Conservation (phyloP, 2,888 invertebrate species). For the Spatulosminthurus flaviceps region DNA sequence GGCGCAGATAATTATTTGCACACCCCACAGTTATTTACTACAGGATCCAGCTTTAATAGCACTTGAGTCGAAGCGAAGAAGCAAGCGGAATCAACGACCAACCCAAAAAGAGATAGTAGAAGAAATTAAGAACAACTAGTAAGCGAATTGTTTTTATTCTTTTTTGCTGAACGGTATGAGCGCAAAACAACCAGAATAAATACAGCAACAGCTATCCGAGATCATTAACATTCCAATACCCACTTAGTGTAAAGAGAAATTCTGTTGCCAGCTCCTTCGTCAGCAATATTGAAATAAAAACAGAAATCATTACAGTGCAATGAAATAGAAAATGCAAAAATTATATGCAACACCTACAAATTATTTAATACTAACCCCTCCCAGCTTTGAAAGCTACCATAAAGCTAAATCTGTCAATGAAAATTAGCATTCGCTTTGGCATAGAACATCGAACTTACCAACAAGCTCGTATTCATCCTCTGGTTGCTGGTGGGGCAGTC, state of each 20-base stretch:
- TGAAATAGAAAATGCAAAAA: slow-evolving; percentile 27
- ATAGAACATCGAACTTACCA: slow-evolving; percentile 55
- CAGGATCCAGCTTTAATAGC: too few relatives aligned
- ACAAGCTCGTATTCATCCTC: slow-evolving; percentile 64
- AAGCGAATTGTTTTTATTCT: not conserved
- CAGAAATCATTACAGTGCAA: not conserved
- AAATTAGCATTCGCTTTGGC: slow-evolving; percentile 2
- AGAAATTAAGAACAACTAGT: not conserved
- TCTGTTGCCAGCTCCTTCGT: not conserved
- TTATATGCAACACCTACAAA: slow-evolving; percentile 12
- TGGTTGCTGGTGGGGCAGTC: slow-evolving; percentile 54
- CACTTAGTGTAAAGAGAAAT: not conserved
- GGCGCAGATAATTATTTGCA: not conserved
- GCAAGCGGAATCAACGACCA: too few relatives aligned
- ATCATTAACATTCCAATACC: not conserved
- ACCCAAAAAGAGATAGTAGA: not conserved
- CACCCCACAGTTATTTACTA: too few relatives aligned
- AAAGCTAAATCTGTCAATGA: not conserved
- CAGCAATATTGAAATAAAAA: not conserved
- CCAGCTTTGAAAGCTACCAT: not conserved
- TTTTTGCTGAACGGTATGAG: not conserved
- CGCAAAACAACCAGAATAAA: too few relatives aligned
- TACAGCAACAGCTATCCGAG: not conserved
- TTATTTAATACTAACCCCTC: not conserved
- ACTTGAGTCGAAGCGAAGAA: too few relatives aligned